Evolutionary conservation across 1,140 invertebrate genomes (phyloP), one percentile per base, ranked within the genome.

Genomic region (Brachionus calyciflorus): DNA sequence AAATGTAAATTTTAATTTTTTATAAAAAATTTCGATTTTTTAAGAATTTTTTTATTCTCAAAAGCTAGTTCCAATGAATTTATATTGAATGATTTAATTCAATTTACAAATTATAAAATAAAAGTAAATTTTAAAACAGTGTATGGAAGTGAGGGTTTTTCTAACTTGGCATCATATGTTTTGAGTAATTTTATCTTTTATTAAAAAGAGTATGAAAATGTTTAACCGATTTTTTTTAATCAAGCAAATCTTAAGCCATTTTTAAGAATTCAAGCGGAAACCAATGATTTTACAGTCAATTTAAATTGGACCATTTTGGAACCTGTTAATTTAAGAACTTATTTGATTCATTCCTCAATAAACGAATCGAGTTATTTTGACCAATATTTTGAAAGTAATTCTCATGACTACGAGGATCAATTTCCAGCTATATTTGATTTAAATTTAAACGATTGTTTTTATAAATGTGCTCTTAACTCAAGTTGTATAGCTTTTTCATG

Each of bases 301-400:
- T 46, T 73, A 28, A 55, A 73, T 37, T 73, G 69, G 69, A 49
- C 46, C 6, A 40, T 73, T 2, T 19, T 55, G 6, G 69, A 73
- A 30, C 69, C 46, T 28, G 51, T 33, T 21, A 55, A 73, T n/a
- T 28, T 73, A 19, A 49, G 69, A 51, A 73, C 69, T 51, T 73
- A 51, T 73, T 10, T 55, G 3, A 49, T 73, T n/a, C 51, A 51
- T 41, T 73, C 46, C 5, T 73, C 69, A 19, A 51, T 73, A 33
- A 73, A 73, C 28, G 69, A 73, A 37, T 73, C 69, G 17, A 55
- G 28, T 21, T 73, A 49, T 49, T 73, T 73, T 53, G 46, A 73
- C 37, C 46, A 51, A 40, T 55, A 73, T 51, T 73, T 73, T 37
- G 69, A 55, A 51, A 73, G 44, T 21, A 49, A 73, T 17, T 41